Evolutionary conservation across 2,888 invertebrate species (phyloP).

Genomic region (Lysandra bellargus): DNA sequence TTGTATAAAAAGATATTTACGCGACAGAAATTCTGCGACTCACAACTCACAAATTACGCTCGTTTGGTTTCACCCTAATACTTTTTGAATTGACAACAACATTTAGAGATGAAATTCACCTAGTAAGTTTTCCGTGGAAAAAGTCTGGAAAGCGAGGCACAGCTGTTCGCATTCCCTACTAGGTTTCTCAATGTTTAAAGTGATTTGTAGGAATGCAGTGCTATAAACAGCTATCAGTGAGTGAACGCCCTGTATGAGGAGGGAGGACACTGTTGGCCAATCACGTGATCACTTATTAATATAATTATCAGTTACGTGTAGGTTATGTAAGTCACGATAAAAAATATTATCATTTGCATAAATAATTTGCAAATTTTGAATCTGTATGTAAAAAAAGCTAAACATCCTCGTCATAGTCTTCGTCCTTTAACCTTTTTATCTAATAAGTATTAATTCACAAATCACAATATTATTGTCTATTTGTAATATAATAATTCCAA

Average conservation of each 20-base stretch:
- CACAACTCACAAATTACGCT: too few relatives aligned
- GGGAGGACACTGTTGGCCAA: neutral
- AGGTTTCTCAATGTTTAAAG: slow-evolving; percentile 22
- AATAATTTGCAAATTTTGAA: neutral
- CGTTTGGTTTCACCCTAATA: too few relatives aligned
- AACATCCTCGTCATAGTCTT: neutral
- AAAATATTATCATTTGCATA: neutral
- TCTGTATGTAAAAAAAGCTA: neutral
- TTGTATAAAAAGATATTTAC: too few relatives aligned
- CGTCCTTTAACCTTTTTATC: neutral
- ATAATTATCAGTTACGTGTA: neutral
- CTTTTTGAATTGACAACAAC: too few relatives aligned
- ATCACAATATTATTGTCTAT: too few relatives aligned
- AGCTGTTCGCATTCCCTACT: slow-evolving; percentile 9
- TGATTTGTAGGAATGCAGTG: slow-evolving; percentile 22
- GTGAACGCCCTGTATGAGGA: neutral
- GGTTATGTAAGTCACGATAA: slow-evolving; percentile 2
- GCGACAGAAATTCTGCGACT: too few relatives aligned
- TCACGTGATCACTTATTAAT: slow-evolving; percentile 6
- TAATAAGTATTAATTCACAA: too few relatives aligned
- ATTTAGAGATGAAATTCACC: neutral
- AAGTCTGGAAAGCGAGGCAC: neutral
- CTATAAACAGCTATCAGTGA: slow-evolving; percentile 18
- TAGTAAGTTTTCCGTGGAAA: neutral
- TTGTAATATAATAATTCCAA: too few relatives aligned